phyloP scores from a whole-genome alignment of 2,888 invertebrate genomes.

The Colostygia pectinataria region DNA sequence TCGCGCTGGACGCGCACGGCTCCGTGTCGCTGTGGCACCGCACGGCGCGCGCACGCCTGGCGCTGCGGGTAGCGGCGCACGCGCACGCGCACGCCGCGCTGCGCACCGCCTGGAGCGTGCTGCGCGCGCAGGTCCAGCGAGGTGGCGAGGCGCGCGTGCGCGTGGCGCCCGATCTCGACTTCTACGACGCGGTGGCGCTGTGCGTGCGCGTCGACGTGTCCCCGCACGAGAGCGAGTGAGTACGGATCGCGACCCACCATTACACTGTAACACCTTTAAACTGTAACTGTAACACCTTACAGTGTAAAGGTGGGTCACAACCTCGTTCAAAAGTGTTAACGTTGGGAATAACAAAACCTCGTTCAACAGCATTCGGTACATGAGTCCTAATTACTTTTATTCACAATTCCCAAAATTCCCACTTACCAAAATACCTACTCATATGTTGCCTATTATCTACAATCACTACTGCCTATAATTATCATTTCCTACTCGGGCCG shows the following conservation, averaged over 20 bases:
- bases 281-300: too few relatives aligned
- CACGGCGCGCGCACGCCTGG: conserved; percentile 38
- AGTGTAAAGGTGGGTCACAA: too few relatives aligned
- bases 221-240: conserved; percentile 23
- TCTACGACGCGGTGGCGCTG: conserved; percentile 58
- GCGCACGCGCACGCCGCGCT: conserved; percentile 10
- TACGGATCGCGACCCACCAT: conserved; percentile 18
- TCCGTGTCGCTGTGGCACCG: conserved; percentile 34
- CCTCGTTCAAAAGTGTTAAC: too few relatives aligned
- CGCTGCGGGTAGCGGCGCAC: conserved; percentile 30
- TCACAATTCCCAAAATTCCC: too few relatives aligned
- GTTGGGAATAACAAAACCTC: too few relatives aligned
- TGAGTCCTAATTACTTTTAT: too few relatives aligned
- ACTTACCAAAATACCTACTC: too few relatives aligned
- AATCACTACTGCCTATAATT: too few relatives aligned
- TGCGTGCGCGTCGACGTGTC: conserved; percentile 57
- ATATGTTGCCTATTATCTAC: too few relatives aligned
- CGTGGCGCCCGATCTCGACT: conserved; percentile 58
- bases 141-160: conserved; percentile 24
- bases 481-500: too few relatives aligned
- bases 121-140: conserved; percentile 34
- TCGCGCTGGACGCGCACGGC: conserved; percentile 33
- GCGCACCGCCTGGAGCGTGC: conserved; percentile 35
- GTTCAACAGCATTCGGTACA: too few relatives aligned
- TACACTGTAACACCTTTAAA: too few relatives aligned